These are phyloP conservation scores for Plagiodera versicolora DNA, from an alignment of 2,888 invertebrate genomes.

Conservation along the genomic window DNA sequence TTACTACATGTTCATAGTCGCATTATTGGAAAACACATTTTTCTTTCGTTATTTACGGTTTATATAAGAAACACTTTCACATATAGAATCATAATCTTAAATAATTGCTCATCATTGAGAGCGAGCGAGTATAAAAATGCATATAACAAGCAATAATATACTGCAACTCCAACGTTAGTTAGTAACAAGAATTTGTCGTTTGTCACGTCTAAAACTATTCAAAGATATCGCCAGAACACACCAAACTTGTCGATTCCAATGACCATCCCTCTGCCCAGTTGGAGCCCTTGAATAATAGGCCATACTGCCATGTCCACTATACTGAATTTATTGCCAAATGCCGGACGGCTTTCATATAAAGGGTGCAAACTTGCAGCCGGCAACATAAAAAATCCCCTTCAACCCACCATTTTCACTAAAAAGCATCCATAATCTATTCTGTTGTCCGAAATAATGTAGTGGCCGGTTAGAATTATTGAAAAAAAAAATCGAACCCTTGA, in stretches of 20 bases:
- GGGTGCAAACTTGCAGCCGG: slow-evolving; percentile 41
- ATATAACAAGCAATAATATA: too few species aligned
- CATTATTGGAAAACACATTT: too few species aligned
- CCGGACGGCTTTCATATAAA: slow-evolving; percentile 49
- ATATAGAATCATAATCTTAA: too few species aligned
- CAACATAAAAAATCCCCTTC: slow-evolving; percentile 47
- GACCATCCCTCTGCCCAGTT: slow-evolving; percentile 5
- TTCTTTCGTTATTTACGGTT: too few species aligned
- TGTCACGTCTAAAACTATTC: too few species aligned
- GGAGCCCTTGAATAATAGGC: slow-evolving; percentile 25
- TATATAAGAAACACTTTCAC: too few species aligned
- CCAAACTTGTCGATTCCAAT: not conserved
- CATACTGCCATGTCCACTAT: slow-evolving; percentile 43
- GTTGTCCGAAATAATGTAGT: slow-evolving; percentile 42
- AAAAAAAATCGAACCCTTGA: slow-evolving; percentile 16
- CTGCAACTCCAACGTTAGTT: too few species aligned
- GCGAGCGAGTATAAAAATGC: too few species aligned
- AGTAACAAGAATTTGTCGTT: not conserved
- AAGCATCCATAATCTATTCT: slow-evolving; percentile 44
- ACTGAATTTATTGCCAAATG: slow-evolving; percentile 48
- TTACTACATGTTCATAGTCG: too few species aligned
- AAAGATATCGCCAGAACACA: not conserved
- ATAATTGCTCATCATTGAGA: too few species aligned
- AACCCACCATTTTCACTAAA: slow-evolving; percentile 44
- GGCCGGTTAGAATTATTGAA: slow-evolving; percentile 29